Evolutionary conservation across 2,113 vertebrate species (phyloP).

Genomic region (Lota lota): DNA sequence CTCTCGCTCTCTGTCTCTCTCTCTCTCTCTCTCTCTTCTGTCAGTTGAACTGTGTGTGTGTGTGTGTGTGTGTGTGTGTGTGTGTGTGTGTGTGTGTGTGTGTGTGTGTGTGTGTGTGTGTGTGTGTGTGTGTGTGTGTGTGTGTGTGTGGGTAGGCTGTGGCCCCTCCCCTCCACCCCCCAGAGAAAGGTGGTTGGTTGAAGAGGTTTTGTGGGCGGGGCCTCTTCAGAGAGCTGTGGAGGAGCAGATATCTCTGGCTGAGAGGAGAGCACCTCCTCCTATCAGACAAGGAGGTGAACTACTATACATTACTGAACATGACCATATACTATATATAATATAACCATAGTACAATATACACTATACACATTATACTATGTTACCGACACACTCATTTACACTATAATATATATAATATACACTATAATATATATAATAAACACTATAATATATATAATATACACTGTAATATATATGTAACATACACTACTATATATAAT

Average conservation of each 20-base stretch:
- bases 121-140: neutral
- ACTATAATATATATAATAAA: neutral
- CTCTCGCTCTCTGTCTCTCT: too few relatives aligned
- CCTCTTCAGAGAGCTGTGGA: constrained; percentile 96
- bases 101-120: neutral
- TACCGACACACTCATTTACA: neutral
- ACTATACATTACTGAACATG: neutral
- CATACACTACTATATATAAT: too few relatives aligned
- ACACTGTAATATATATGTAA: too few relatives aligned
- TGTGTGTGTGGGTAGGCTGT: constrained; percentile 51
- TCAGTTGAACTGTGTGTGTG: neutral
- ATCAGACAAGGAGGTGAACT: constrained; percentile 88
- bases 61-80: constrained; percentile 1
- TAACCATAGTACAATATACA: too few relatives aligned
- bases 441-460: too few relatives aligned
- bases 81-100: constrained; percentile 4
- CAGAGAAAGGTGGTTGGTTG: constrained; percentile 93
- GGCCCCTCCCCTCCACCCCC: constrained; percentile 56
- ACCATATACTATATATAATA: neutral
- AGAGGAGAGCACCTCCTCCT: constrained; percentile 89
- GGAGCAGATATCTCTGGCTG: constrained; percentile 87
- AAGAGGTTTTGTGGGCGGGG: constrained; percentile 93
- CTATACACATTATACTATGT: neutral
- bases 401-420: neutral
- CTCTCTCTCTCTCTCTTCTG: too few relatives aligned